A percentile compares a stretch with the other conserved stretches of the same genome.
Conservation (phyloP, 2,888 invertebrate species). For the Sphaerophoria rueppellii region DNA sequence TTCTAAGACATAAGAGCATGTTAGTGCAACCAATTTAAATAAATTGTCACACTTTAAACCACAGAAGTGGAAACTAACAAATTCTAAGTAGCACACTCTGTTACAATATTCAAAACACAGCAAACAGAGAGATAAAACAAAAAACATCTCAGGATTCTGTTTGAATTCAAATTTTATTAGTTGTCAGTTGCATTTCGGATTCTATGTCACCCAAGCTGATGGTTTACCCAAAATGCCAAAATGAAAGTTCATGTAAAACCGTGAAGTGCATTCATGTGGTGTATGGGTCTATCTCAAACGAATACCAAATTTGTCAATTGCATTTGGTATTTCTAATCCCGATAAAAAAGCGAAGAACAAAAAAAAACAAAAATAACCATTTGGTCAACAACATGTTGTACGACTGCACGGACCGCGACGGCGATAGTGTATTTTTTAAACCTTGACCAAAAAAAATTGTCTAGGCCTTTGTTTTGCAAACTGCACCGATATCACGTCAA, state of each 20-base stretch:
- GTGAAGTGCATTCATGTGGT: slow-evolving; percentile 62
- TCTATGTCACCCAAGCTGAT: slow-evolving; percentile 42
- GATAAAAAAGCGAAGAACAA: neutral
- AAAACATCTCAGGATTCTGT: slow-evolving; percentile 1
- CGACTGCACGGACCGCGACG: slow-evolving; percentile 8
- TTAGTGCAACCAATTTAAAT: too few relatives aligned
- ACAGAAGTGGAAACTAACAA: too few relatives aligned
- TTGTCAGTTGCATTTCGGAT: slow-evolving; percentile 22
- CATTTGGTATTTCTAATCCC: slow-evolving; percentile 31
- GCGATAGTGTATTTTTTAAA: slow-evolving; percentile 55
- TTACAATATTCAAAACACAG: too few relatives aligned
- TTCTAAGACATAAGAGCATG: too few relatives aligned
- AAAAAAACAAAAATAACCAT: slow-evolving; percentile 8
- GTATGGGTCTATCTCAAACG: slow-evolving; percentile 47
- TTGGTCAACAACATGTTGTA: slow-evolving; percentile 57
- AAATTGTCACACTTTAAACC: too few relatives aligned
- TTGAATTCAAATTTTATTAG: slow-evolving; percentile 5
- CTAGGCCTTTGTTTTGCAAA: slow-evolving; percentile 41
- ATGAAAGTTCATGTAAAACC: slow-evolving; percentile 51
- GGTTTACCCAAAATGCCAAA: slow-evolving; percentile 16
- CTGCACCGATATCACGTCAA: slow-evolving; percentile 40
- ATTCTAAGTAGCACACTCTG: too few relatives aligned
- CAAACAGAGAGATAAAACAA: neutral
- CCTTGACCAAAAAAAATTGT: slow-evolving; percentile 38
- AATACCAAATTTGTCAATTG: slow-evolving; percentile 57